Base-by-base conservation (phyloP, 2,888 invertebrate genomes). In the Caenorhabditis macrosperma region DNA sequence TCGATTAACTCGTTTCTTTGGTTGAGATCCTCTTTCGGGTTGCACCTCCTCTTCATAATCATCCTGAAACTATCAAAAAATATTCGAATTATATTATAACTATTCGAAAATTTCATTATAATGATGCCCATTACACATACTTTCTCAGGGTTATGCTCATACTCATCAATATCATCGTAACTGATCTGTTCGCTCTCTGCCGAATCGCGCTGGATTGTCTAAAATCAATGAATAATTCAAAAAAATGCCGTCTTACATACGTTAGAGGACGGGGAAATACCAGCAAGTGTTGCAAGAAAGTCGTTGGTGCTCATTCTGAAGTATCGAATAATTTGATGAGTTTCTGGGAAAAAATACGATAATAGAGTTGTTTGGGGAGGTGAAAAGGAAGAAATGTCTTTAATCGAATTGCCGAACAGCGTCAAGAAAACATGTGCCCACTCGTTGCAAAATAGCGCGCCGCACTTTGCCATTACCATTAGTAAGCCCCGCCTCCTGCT, bases 241-340 rank as follows among this genome's bases (percentile, higher is more conserved):
- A 33, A 33, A 33, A 33, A 5, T 33, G n/a, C n/a, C 38, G 15
- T 38, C 38, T 9, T 12, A 12, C 5, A 69, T n/a, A n/a, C n/a
- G n/a, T n/a, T n/a, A n/a, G n/a, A n/a, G n/a, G n/a, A n/a, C n/a
- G n/a, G n/a, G n/a, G n/a, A n/a, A n/a, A n/a, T 38, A 9, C 64
- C 66, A 0, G 52, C 71, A 1, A 78, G 28, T 7, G 28, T 22
- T 5, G 66, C 71, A 9, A 78, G 64, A 26, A 71, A 0, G 12
- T 78, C 77, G 46, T 71, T 71, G n/a, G 71, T 6, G 24, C 35
- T 78, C 77, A 78, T 78, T 22, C 30, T 24, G 22, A 61, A 46
- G 15, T 41, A 44, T 24, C 1, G 3, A n/a, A 5, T 35, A 30
- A 22, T 26, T 6, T 26, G 35, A 10, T 35, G 15, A 57, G 9